Evolutionary conservation across 2,888 invertebrate species (phyloP), one percentile per base, ranked within the genome.

Genomic region (Iselma pallidipennis): DNA sequence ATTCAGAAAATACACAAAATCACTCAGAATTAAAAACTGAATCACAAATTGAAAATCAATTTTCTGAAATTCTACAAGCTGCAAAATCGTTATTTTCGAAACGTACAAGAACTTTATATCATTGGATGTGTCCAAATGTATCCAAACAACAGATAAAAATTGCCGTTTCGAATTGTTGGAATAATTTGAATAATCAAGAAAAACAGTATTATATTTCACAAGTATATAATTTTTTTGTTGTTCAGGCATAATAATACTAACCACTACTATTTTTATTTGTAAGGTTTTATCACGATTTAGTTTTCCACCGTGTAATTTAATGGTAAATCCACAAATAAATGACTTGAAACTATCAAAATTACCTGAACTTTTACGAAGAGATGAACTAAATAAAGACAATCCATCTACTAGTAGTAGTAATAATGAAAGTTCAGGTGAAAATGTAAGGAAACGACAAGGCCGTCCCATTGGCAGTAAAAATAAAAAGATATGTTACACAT

Each of bases 181-280:
- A 83, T 10, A 78, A 78, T 2, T 69, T 83, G 42, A 75, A 77
- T 0, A 67, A 70, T 6, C 70, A 76, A 49, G 82, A 83, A 65
- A 83, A 83, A 65, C 78, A 81, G 66, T 81, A 83, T 71, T 83
- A 83, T 67, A 76, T 83, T 53, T 81, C 82, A 0, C 83, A 83
- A 76, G 83, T 81, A 66, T 58, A 12, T 50, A 37, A 31, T 37
- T 9, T 50, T 52, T 42, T 26, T 33, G 3, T 5, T 6, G 16
- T 31, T 12, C 25, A n/a, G n/a, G n/a, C n/a, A n/a, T n/a, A n/a
- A n/a, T n/a, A n/a, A n/a, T n/a, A n/a, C n/a, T n/a, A n/a, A n/a
- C n/a, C n/a, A n/a, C n/a, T n/a, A n/a, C n/a, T n/a, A n/a, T n/a
- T n/a, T n/a, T n/a, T n/a, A n/a, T 6, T 6, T 63, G 63, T 25